phyloP scores from a whole-genome alignment of 2,113 vertebrate genomes.

The Rhombomys opimus region DNA sequence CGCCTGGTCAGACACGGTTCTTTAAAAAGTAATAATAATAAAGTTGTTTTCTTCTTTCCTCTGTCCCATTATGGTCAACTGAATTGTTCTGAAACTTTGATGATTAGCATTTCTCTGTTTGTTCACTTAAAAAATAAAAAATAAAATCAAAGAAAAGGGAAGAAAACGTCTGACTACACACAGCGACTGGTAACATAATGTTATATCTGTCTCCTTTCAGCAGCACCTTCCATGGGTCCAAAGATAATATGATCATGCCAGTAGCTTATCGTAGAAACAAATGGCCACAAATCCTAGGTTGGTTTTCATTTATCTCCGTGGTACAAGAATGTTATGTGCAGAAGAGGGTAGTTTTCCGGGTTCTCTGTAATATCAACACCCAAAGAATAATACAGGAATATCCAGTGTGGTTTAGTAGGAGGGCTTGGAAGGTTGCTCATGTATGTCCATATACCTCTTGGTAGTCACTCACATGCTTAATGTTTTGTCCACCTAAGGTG shows the following conservation, averaged over 20 bases:
- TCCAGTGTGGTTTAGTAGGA: neutral
- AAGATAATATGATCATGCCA: neutral
- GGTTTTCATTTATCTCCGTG: neutral
- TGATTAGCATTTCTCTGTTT: neutral
- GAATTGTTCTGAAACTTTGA: constrained; percentile 32
- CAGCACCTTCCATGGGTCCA: neutral
- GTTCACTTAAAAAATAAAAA: neutral
- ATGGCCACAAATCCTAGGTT: neutral
- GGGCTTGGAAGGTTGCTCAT: neutral
- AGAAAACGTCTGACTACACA: neutral
- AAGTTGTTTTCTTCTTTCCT: neutral
- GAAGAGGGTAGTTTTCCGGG: neutral
- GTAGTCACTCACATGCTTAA: neutral
- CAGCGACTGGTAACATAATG: neutral
- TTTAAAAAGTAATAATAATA: neutral
- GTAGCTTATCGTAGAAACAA: neutral
- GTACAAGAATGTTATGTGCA: neutral
- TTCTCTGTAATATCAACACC: neutral
- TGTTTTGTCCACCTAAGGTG: fast-evolving
- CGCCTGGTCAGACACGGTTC: neutral
- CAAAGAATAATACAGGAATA: neutral
- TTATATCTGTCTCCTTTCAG: neutral
- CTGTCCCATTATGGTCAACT: neutral
- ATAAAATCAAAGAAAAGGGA: constrained; percentile 1
- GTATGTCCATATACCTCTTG: neutral